Evolutionary conservation across 2,888 invertebrate species (phyloP).

Genomic region (Helicoverpa assulta): DNA sequence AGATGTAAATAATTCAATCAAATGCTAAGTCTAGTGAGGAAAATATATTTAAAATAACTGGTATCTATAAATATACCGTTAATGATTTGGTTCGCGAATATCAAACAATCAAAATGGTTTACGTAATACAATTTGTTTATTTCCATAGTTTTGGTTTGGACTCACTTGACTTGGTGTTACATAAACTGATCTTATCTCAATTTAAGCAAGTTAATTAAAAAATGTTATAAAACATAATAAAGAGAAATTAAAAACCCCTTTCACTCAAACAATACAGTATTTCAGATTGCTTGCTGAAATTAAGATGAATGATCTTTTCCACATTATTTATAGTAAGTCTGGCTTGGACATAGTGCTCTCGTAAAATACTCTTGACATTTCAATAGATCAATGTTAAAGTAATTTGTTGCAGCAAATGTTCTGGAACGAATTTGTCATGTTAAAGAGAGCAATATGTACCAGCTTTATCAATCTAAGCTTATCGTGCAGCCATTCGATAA

Average conservation of each 20-base stretch:
- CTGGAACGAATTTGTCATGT: constrained; percentile 38
- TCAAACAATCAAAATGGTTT: constrained; percentile 41
- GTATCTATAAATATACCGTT: constrained; percentile 42
- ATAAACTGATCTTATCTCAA: constrained; percentile 53
- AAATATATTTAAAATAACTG: constrained; percentile 22
- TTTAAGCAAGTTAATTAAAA: constrained; percentile 48
- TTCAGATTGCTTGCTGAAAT: constrained; percentile 47
- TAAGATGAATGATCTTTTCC: constrained; percentile 37
- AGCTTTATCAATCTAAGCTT: constrained; percentile 62
- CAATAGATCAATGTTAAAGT: constrained; percentile 35
- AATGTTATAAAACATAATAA: constrained; percentile 9
- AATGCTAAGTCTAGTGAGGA: constrained; percentile 48
- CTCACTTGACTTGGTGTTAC: constrained; percentile 57
- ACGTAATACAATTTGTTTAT: constrained; percentile 41
- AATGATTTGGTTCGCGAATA: constrained; percentile 22
- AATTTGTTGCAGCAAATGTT: constrained; percentile 34
- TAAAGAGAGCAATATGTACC: constrained; percentile 62
- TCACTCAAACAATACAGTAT: constrained; percentile 3
- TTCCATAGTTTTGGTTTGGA: constrained; percentile 23
- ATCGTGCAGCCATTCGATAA: constrained; percentile 68
- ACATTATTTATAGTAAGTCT: constrained; percentile 37
- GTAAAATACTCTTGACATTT: constrained; percentile 24
- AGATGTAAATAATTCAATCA: constrained; percentile 18
- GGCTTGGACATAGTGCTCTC: constrained; percentile 58
- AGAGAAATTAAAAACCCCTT: not conserved